Conservation (phyloP, 2,797 vertebrate species). For the Mus spretus region DNA sequence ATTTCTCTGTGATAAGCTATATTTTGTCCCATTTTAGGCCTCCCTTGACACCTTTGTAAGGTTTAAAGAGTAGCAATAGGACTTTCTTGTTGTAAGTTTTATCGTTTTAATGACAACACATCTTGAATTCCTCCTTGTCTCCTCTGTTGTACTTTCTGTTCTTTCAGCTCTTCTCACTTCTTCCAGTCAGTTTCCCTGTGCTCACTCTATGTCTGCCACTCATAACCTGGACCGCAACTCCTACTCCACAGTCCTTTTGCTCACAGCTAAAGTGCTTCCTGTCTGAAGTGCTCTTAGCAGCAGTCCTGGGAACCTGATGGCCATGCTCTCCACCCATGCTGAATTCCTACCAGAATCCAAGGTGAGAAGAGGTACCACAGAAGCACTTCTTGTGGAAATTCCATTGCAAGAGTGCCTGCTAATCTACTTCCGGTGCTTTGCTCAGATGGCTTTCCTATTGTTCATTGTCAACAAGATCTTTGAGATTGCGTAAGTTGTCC, state of each 20-base stretch:
- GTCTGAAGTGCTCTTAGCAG: neutral
- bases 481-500: neutral
- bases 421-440: neutral
- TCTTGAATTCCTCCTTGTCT: neutral
- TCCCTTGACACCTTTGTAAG: slow-evolving; percentile 33
- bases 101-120: neutral
- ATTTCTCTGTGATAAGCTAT: neutral
- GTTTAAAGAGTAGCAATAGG: neutral
- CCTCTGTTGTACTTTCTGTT: neutral
- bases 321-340: too few relatives aligned
- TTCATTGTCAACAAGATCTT: neutral
- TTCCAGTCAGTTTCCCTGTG: neutral
- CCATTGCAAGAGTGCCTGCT: neutral
- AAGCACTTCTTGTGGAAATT: neutral
- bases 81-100: slow-evolving; percentile 16
- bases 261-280: neutral
- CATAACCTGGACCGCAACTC: accelerated
- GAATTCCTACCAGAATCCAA: neutral
- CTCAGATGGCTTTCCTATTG: neutral
- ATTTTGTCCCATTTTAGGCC: neutral
- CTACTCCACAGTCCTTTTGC: neutral
- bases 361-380: neutral
- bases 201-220: neutral
- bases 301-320: neutral
- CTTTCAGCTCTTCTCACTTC: neutral